phyloP scores from a whole-genome alignment of 1,140 invertebrate species.

The Delia radicum region DNA sequence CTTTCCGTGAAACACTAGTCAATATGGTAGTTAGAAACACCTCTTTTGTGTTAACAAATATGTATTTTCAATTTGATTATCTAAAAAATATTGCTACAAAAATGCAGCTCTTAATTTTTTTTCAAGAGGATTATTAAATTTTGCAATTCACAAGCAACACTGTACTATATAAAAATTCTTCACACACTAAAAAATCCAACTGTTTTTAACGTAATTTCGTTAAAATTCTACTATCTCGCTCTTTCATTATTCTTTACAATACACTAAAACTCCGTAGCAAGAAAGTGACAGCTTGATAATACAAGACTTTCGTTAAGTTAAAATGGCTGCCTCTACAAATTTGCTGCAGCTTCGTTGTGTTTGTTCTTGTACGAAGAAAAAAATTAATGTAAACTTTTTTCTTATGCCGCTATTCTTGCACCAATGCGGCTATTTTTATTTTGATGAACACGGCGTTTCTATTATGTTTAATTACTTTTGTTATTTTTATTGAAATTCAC shows the following conservation, averaged over 20 bases:
- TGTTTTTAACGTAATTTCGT: background rate
- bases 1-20: background rate
- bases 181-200: constrained; percentile 22
- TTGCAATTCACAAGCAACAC: constrained; percentile 22
- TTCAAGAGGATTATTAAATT: background rate
- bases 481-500: background rate
- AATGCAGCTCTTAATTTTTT: constrained; percentile 7
- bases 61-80: background rate
- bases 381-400: background rate
- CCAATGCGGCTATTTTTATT: background rate
- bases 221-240: background rate
- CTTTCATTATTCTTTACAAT: background rate
- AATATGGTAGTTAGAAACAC: too few species aligned
- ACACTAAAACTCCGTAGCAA: background rate
- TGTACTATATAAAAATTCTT: constrained; percentile 13
- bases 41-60: background rate
- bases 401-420: background rate
- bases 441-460: background rate
- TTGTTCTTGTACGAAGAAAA: constrained; percentile 1
- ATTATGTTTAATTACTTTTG: background rate
- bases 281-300: background rate
- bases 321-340: background rate
- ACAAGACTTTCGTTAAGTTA: constrained; percentile 11
- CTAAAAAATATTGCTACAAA: background rate
- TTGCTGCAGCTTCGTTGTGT: constrained; percentile 10